These are phyloP conservation scores for Sylvietta virens DNA, from an alignment of 2,113 vertebrate species.

Conservation along the genomic window DNA sequence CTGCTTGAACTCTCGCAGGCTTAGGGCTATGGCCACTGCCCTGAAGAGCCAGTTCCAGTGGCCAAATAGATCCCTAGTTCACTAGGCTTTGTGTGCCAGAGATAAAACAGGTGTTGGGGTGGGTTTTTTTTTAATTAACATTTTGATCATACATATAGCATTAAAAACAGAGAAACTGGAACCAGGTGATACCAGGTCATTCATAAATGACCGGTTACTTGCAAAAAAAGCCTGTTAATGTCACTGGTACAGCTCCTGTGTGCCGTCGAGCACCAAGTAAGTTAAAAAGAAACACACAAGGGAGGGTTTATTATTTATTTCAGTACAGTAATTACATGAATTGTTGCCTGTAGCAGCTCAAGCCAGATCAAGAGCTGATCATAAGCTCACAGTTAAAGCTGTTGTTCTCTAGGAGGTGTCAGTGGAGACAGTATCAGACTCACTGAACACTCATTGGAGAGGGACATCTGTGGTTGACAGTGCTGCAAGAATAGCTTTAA, in stretches of 20 bases:
- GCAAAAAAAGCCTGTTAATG: background rate
- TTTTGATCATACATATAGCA: background rate
- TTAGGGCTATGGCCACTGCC: background rate
- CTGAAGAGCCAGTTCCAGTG: background rate
- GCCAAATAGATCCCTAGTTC: background rate
- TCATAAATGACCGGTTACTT: background rate
- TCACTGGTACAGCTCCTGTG: background rate
- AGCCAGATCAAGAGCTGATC: background rate
- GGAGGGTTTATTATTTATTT: background rate
- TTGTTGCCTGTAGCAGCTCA: background rate
- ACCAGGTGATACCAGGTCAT: background rate
- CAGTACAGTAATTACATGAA: background rate
- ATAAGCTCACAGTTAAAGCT: background rate
- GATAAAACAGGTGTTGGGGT: background rate
- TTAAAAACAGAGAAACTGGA: background rate
- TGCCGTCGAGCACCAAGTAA: background rate
- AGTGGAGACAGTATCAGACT: background rate
- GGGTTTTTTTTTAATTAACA: background rate
- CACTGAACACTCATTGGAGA: background rate
- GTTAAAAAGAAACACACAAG: background rate
- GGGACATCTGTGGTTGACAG: background rate
- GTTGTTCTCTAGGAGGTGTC: background rate
- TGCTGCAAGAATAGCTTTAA: background rate
- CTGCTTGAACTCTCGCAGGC: background rate
- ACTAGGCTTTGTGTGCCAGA: background rate